phyloP scores from a whole-genome alignment of 2,113 vertebrate species.

The Gavia stellata region DNA sequence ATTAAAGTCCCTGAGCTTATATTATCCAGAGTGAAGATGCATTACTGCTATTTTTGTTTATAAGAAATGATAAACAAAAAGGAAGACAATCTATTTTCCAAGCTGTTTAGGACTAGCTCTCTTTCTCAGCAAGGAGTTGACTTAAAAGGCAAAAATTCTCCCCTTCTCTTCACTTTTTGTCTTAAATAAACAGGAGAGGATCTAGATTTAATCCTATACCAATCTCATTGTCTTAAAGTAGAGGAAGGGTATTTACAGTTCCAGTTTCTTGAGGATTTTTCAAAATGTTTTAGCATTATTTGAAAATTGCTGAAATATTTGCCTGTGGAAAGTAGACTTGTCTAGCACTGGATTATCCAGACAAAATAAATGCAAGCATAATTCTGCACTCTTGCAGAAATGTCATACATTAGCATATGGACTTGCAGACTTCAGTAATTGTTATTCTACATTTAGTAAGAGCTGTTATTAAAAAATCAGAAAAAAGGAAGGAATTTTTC shows the following conservation, averaged over 20 bases:
- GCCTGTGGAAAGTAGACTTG: not conserved
- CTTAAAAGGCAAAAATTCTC: not conserved
- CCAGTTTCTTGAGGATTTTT: not conserved
- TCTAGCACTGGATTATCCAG: not conserved
- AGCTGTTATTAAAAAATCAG: not conserved
- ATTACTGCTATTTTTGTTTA: conserved; percentile 20
- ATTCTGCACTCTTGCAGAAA: not conserved
- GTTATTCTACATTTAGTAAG: not conserved
- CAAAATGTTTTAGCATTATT: not conserved
- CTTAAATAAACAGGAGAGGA: not conserved
- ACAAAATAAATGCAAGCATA: not conserved
- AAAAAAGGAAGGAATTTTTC: not conserved
- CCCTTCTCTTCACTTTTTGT: not conserved
- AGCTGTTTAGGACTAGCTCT: not conserved
- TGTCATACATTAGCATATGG: not conserved
- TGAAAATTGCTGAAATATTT: not conserved
- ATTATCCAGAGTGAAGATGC: conserved; percentile 6
- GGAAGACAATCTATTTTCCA: conserved; percentile 36
- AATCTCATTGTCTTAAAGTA: not conserved
- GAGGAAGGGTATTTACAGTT: not conserved
- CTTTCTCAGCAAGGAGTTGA: not conserved
- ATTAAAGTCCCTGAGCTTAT: conserved; percentile 6
- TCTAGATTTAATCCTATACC: not conserved
- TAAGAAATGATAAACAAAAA: conserved; percentile 16
- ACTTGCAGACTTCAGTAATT: not conserved